Evolutionary conservation across 1,140 invertebrate genomes (phyloP).

Genomic region (Whitmania pigra): DNA sequence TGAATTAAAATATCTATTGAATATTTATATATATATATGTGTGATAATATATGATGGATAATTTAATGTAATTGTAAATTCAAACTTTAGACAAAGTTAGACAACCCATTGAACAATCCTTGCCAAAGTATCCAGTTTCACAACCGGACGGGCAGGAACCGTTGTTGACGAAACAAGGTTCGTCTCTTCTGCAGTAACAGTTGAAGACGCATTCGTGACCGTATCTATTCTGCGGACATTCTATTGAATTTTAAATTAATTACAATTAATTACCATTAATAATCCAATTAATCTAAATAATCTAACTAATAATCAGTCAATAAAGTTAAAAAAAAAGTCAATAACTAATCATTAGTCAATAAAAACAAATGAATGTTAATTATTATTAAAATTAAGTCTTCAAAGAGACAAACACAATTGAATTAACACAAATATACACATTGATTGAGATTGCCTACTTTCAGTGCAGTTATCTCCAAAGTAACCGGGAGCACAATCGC

Average conservation of each 20-base stretch:
- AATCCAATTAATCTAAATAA: no score
- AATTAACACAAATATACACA: no score
- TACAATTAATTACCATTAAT: no score
- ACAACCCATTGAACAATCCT: conserved; percentile 4
- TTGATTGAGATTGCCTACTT: not conserved
- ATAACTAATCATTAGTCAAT: no score
- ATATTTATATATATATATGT: no score
- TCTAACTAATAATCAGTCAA: no score
- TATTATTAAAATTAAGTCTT: not conserved
- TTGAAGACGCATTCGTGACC: not conserved
- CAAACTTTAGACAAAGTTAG: not conserved
- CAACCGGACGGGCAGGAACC: not conserved
- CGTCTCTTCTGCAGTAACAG: not conserved
- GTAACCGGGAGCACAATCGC: not conserved
- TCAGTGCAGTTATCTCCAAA: conserved; percentile 10
- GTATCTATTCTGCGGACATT: not conserved
- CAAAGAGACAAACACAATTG: no score
- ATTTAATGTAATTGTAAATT: not conserved
- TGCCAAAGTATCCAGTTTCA: not conserved
- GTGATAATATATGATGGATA: no score
- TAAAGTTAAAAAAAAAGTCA: no score
- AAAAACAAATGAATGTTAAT: not conserved
- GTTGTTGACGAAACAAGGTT: not conserved
- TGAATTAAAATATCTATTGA: no score
- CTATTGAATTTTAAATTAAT: not conserved